These are phyloP conservation scores for Torymus auratus DNA, from an alignment of 2,888 invertebrate species.

Conservation along the genomic window DNA sequence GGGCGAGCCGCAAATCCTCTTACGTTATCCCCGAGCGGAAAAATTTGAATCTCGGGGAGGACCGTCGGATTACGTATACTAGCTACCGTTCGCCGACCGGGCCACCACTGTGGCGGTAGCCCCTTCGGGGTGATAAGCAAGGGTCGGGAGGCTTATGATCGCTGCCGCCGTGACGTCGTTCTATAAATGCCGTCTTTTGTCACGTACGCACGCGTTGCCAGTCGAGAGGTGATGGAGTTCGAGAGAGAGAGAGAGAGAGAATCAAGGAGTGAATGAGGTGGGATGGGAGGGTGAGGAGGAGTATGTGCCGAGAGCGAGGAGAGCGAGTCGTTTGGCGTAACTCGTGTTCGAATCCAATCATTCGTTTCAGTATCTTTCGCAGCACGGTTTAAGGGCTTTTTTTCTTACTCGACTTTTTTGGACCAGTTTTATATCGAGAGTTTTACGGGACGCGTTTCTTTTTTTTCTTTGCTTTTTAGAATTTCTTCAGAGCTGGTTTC, in stretches of 20 bases:
- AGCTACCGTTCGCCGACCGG: slow-evolving; percentile 33
- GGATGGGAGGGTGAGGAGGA: neutral
- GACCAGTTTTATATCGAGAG: too few species aligned
- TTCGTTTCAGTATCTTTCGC: slow-evolving; percentile 2
- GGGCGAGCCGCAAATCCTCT: slow-evolving; percentile 56
- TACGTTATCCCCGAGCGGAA: neutral
- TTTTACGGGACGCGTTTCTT: too few species aligned
- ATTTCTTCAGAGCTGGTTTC: too few species aligned
- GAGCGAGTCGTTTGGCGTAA: neutral
- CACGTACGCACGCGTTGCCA: neutral
- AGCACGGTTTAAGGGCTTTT: slow-evolving; percentile 6
- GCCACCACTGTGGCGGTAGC: neutral
- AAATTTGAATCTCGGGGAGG: neutral
- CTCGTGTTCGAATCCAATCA: too few species aligned
- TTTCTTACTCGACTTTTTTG: neutral
- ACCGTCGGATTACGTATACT: slow-evolving; percentile 20
- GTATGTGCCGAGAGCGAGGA: neutral
- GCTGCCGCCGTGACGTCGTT: neutral
- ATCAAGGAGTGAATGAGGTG: slow-evolving; percentile 13
- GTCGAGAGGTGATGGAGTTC: neutral
- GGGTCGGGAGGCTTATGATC: slow-evolving; percentile 37
- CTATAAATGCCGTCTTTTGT: slow-evolving; percentile 38
- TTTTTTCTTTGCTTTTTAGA: too few species aligned
- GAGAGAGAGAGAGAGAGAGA: neutral
- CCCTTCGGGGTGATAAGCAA: slow-evolving; percentile 25